A percentile compares a stretch with the other conserved stretches of the same genome.
phyloP scores from a whole-genome alignment of 2,888 invertebrate species.

The Tinea pellionella region DNA sequence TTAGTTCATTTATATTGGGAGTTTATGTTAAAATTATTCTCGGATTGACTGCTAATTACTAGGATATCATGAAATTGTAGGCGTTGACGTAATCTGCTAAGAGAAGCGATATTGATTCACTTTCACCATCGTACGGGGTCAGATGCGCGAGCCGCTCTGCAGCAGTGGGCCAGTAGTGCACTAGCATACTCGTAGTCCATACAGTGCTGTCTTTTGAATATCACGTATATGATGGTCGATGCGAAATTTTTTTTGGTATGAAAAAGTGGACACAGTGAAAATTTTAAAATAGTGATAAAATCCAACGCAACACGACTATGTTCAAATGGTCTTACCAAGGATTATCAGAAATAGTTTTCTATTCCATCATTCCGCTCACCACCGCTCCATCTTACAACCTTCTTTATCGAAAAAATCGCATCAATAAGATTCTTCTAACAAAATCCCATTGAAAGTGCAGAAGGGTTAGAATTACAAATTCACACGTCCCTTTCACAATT shows the following conservation, averaged over 20 bases:
- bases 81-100: neutral
- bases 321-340: neutral
- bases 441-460: conserved; percentile 36
- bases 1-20: neutral
- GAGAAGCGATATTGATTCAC: conserved; percentile 56
- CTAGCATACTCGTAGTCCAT: conserved; percentile 50
- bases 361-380: conserved; percentile 29
- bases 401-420: conserved; percentile 29
- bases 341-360: conserved; percentile 6
- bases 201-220: conserved; percentile 42
- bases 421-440: conserved; percentile 34
- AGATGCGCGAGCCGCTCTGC: conserved; percentile 54
- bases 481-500: conserved; percentile 30
- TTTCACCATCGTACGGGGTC: conserved; percentile 56
- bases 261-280: neutral
- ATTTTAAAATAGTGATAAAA: neutral
- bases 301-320: neutral
- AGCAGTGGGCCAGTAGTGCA: conserved; percentile 48
- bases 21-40: neutral
- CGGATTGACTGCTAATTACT: conserved; percentile 20
- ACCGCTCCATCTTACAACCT: conserved; percentile 33
- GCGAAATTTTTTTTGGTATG: neutral
- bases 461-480: conserved; percentile 26
- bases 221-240: conserved; percentile 26
- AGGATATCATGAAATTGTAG: conserved; percentile 17